These are phyloP conservation scores for Sabellastarte sp. DNA, from an alignment of 2,888 invertebrate genomes.

Conservation along the genomic window DNA sequence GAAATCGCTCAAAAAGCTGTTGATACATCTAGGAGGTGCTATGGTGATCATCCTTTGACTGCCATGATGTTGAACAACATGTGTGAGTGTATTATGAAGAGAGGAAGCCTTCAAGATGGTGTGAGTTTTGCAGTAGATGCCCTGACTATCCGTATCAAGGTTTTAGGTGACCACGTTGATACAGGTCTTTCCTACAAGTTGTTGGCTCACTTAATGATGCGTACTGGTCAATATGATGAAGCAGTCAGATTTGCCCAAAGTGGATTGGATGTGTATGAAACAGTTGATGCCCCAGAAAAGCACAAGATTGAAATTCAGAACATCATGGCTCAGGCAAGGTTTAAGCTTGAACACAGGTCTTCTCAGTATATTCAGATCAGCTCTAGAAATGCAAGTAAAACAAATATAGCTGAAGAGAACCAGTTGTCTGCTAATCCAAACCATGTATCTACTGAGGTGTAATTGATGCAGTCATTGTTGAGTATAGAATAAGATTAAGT, in stretches of 20 bases:
- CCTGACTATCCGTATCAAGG: slow-evolving; percentile 16
- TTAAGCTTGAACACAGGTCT: not conserved
- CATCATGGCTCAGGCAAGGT: slow-evolving; percentile 20
- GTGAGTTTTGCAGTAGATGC: slow-evolving; percentile 15
- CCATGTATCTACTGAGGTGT: too few relatives aligned
- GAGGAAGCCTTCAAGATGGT: slow-evolving; percentile 22
- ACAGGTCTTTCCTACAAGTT: slow-evolving; percentile 24
- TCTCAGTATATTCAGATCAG: not conserved
- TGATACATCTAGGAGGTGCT: slow-evolving; percentile 16
- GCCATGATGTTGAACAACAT: slow-evolving; percentile 16
- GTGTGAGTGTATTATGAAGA: slow-evolving; percentile 22
- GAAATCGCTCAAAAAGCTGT: slow-evolving; percentile 22
- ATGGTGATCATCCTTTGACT: slow-evolving; percentile 25
- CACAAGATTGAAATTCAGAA: slow-evolving; percentile 18
- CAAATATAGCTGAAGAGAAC: slow-evolving; percentile 1
- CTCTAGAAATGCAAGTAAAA: slow-evolving; percentile 3
- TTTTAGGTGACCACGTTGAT: slow-evolving; percentile 27
- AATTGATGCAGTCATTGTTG: too few relatives aligned
- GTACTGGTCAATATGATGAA: slow-evolving; percentile 24
- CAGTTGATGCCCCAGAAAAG: slow-evolving; percentile 8
- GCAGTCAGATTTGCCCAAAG: slow-evolving; percentile 20
- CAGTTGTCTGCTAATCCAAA: too few relatives aligned
- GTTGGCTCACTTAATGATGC: slow-evolving; percentile 26
- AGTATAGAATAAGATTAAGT: too few relatives aligned
- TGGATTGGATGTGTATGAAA: slow-evolving; percentile 23